phyloP scores from a whole-genome alignment of 2,113 vertebrate genomes.

The Microtus pennsylvanicus region DNA sequence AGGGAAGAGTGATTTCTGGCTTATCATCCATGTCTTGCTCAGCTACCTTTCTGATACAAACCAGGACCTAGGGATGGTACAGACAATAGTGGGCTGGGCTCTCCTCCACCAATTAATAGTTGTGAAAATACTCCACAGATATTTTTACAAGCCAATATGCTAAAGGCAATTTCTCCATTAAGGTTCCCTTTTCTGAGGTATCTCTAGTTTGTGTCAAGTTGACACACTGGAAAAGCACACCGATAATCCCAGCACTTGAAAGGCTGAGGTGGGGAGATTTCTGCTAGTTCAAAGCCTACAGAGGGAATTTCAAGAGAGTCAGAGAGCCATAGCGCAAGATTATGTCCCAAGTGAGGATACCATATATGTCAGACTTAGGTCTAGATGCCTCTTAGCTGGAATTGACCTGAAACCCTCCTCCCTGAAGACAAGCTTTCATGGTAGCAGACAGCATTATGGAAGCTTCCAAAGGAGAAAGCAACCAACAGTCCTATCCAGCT shows the following conservation, averaged over 20 bases:
- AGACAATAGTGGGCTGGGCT: background rate
- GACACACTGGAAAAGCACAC: background rate
- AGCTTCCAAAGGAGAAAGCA: background rate
- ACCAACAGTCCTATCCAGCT: background rate
- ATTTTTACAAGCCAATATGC: background rate
- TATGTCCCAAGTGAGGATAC: background rate
- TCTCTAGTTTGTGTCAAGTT: background rate
- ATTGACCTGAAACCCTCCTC: background rate
- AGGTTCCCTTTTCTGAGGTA: background rate
- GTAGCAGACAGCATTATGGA: background rate
- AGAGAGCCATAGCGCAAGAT: background rate
- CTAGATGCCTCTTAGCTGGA: too few species aligned
- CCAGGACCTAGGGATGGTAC: background rate
- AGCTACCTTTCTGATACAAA: background rate
- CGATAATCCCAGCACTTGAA: background rate
- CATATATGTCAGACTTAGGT: background rate
- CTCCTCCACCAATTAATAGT: background rate
- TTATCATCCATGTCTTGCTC: background rate
- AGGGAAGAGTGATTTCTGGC: background rate
- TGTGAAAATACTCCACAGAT: background rate
- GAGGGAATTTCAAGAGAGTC: background rate
- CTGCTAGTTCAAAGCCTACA: background rate
- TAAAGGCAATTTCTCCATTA: background rate
- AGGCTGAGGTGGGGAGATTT: background rate
- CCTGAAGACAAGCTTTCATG: background rate